Percentiles rank a stretch among this genome's conserved stretches.
phyloP scores from a whole-genome alignment of 2,113 vertebrate species.

The Caranx ignobilis region DNA sequence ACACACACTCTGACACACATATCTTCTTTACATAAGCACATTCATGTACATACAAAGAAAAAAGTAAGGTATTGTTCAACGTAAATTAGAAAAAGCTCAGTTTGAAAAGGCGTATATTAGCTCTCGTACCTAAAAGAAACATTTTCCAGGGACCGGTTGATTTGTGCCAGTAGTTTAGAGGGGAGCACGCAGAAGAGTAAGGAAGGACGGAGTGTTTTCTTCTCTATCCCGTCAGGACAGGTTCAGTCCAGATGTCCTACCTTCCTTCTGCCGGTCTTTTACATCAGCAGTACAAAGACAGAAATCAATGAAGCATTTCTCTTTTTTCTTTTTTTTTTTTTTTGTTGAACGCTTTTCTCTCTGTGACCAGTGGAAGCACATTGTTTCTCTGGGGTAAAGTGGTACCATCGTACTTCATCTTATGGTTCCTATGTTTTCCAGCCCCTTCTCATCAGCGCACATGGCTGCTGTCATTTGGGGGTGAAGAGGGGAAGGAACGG shows the following conservation, averaged over 20 bases:
- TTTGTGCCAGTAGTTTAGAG: conserved; percentile 83
- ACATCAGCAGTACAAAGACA: conserved; percentile 92
- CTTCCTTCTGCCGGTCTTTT: conserved; percentile 72
- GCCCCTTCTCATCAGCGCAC: conserved; percentile 56
- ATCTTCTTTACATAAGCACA: conserved; percentile 63
- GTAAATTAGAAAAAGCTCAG: conserved; percentile 78
- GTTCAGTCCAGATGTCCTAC: conserved; percentile 58
- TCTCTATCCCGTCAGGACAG: conserved; percentile 73
- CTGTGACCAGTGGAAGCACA: conserved; percentile 64
- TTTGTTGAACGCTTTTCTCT: conserved; percentile 32
- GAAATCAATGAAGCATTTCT: conserved; percentile 77
- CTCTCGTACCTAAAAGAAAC: conserved; percentile 84
- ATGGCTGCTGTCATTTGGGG: conserved; percentile 57
- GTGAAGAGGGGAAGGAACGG: background rate
- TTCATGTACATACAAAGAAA: conserved; percentile 68
- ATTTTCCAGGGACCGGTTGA: conserved; percentile 38
- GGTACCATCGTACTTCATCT: conserved; percentile 74
- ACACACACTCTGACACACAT: conserved; percentile 30
- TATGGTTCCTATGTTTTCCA: conserved; percentile 43
- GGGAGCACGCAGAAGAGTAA: conserved; percentile 63
- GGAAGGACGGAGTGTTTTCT: conserved; percentile 81
- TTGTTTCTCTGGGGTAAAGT: conserved; percentile 41
- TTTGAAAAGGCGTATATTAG: conserved; percentile 75
- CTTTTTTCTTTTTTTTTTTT: background rate
- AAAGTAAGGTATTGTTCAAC: conserved; percentile 70